Conservation (phyloP, 92 coral and sea anemone species). For the Bergia puertoricense region DNA sequence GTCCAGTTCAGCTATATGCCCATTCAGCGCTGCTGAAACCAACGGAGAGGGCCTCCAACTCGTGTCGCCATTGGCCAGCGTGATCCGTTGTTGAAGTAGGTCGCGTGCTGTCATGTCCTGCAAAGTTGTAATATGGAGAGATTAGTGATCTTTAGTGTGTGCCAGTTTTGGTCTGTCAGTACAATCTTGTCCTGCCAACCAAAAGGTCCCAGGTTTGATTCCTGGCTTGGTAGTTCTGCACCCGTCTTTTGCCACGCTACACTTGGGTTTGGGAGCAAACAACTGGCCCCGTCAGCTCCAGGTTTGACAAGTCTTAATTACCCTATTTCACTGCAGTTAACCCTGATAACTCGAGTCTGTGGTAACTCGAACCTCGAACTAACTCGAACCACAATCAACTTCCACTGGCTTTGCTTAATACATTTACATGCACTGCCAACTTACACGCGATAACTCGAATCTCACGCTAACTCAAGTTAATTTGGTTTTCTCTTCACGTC, state of each 20-base stretch:
- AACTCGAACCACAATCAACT: too few relatives aligned
- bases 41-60: conserved; percentile 94
- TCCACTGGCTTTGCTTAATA: too few relatives aligned
- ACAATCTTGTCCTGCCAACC: neutral
- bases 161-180: neutral
- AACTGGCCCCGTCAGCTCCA: too few relatives aligned
- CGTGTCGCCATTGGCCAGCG: conserved; percentile 92
- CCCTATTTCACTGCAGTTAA: too few relatives aligned
- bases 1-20: conserved; percentile 92
- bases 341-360: too few relatives aligned
- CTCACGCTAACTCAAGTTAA: too few relatives aligned
- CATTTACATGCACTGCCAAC: too few relatives aligned
- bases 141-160: neutral
- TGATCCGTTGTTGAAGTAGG: conserved; percentile 92
- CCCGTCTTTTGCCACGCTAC: neutral
- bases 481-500: too few relatives aligned
- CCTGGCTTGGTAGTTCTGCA: neutral
- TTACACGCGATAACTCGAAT: too few relatives aligned
- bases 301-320: too few relatives aligned
- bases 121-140: neutral
- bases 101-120: conserved; percentile 99
- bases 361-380: too few relatives aligned
- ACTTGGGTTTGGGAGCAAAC: too few relatives aligned
- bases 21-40: conserved; percentile 82
- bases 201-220: neutral